Conservation (phyloP, 2,888 invertebrate species). For the Doris montereyensis region DNA sequence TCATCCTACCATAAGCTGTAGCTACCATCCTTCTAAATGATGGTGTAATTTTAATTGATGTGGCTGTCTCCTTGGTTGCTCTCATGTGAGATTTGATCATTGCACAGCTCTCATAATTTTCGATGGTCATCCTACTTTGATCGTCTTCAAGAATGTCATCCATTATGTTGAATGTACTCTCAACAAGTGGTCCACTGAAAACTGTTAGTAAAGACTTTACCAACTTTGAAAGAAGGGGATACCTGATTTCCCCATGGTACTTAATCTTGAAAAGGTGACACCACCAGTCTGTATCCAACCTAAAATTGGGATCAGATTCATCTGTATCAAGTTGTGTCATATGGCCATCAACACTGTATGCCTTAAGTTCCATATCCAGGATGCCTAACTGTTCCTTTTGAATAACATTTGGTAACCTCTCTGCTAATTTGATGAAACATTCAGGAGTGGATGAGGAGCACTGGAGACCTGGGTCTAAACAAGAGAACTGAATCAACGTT, state of each 20-base stretch:
- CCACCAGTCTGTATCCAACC: neutral
- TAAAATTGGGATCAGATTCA: neutral
- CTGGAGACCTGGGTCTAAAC: neutral
- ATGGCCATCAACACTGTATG: neutral
- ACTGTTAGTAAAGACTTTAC: neutral
- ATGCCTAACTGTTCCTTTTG: neutral
- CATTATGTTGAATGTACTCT: neutral
- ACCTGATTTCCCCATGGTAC: neutral
- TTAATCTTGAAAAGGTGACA: neutral
- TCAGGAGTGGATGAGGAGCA: neutral
- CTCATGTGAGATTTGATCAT: too few species aligned
- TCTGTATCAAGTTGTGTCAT: neutral
- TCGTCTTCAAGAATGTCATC: neutral
- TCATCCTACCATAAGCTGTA: too few species aligned
- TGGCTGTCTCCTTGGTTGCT: too few species aligned
- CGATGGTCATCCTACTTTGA: neutral
- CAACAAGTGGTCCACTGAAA: neutral
- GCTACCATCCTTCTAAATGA: too few species aligned
- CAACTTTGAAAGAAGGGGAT: neutral
- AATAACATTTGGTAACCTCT: neutral
- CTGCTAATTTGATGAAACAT: neutral
- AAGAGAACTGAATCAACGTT: neutral
- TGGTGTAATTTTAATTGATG: too few species aligned
- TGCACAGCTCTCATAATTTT: too few species aligned
- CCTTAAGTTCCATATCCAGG: neutral